Conservation (phyloP, 53 echinoderm and acorn worm species). For the Zoroaster sp. region DNA sequence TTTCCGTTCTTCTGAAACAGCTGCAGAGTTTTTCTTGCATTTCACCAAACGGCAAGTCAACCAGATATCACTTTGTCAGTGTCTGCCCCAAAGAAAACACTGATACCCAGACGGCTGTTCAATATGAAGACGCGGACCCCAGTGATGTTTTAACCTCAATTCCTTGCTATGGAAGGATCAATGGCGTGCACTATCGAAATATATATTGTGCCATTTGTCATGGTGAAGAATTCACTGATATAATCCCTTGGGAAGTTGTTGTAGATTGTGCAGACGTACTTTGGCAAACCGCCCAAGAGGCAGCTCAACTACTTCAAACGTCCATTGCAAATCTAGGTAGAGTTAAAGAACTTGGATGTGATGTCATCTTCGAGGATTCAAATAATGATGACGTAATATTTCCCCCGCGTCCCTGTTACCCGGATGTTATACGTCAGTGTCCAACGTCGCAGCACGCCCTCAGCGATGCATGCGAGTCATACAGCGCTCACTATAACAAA, state of each 20-base stretch:
- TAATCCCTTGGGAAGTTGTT: slow-evolving; percentile 11
- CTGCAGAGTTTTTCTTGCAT: background rate
- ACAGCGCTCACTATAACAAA: background rate
- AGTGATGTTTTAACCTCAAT: background rate
- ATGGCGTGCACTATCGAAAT: slow-evolving; percentile 26
- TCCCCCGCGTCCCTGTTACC: background rate
- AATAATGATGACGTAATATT: background rate
- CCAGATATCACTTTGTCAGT: slow-evolving; percentile 3
- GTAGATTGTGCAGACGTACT: background rate
- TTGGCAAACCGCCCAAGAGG: background rate
- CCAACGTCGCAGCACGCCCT: background rate
- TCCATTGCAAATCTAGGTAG: background rate
- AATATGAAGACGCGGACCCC: background rate
- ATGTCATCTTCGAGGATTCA: background rate
- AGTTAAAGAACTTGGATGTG: background rate
- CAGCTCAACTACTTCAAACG: background rate
- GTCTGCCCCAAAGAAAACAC: background rate
- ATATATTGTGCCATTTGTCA: slow-evolving; percentile 56
- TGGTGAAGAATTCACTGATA: background rate
- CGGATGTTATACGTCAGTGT: background rate
- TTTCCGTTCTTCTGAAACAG: background rate
- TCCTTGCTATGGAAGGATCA: background rate
- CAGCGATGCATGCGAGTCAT: slow-evolving; percentile 29
- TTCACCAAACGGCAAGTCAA: background rate
- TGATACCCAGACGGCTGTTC: background rate